Percentiles rank a stretch among this genome's conserved stretches.
phyloP scores from a whole-genome alignment of 2,888 invertebrate species.

The Metellina segmentata region DNA sequence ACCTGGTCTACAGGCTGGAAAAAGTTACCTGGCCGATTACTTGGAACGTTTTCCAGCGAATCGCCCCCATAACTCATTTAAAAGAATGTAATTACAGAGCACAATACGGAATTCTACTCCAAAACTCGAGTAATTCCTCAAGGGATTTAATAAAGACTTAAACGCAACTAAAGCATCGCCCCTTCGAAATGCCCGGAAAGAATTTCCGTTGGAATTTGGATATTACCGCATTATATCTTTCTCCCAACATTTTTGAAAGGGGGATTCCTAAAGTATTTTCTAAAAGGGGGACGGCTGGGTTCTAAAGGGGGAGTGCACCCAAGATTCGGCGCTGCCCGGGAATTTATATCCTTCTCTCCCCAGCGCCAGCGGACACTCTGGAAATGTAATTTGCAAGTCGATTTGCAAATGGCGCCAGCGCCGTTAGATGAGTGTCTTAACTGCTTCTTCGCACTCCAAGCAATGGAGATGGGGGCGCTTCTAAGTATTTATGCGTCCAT shows the following conservation, averaged over 20 bases:
- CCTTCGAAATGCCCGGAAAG: slow-evolving; percentile 31
- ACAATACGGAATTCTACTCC: background rate
- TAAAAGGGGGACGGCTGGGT: slow-evolving; percentile 29
- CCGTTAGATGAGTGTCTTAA: slow-evolving; percentile 70
- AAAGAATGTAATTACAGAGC: slow-evolving; percentile 21
- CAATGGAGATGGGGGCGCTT: slow-evolving; percentile 69
- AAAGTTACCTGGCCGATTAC: background rate
- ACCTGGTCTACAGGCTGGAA: too few relatives aligned
- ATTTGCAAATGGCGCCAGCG: slow-evolving; percentile 75
- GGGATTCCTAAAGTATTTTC: slow-evolving; percentile 66
- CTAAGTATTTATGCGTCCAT: slow-evolving; percentile 74
- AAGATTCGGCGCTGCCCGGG: slow-evolving; percentile 7
- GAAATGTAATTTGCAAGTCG: slow-evolving; percentile 77
- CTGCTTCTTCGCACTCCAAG: slow-evolving; percentile 70
- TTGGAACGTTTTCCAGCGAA: background rate
- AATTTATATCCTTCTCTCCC: slow-evolving; percentile 46
- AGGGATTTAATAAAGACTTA: slow-evolving; percentile 49
- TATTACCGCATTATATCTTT: slow-evolving; percentile 19
- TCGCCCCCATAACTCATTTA: background rate
- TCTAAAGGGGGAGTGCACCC: background rate
- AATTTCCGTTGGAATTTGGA: slow-evolving; percentile 49
- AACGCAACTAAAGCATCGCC: slow-evolving; percentile 34
- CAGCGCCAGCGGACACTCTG: slow-evolving; percentile 59
- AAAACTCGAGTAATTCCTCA: slow-evolving; percentile 13
- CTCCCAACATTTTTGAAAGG: slow-evolving; percentile 63